phyloP scores from a whole-genome alignment of 2,797 vertebrate genomes.

The Cercopithecus petaurista region DNA sequence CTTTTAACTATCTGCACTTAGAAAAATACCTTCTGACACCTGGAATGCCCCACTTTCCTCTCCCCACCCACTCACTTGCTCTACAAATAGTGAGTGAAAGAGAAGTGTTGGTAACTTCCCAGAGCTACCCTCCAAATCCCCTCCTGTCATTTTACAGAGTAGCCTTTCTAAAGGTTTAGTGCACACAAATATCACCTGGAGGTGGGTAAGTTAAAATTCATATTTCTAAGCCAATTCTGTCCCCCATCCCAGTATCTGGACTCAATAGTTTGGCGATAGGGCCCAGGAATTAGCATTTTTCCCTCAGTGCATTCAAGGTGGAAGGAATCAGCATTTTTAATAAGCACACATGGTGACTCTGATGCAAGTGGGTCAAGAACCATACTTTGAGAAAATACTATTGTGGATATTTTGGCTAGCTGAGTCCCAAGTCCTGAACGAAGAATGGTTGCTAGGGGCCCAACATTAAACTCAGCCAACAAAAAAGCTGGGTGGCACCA shows the following conservation, averaged over 20 bases:
- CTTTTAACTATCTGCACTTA: neutral
- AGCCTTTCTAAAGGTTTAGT: neutral
- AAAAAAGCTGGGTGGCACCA: neutral
- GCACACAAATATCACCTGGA: neutral
- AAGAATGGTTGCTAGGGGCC: neutral
- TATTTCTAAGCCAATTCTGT: neutral
- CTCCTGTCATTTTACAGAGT: neutral
- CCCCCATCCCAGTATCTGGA: neutral
- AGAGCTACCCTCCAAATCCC: neutral
- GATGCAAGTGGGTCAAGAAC: neutral
- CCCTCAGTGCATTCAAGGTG: neutral
- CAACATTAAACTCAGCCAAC: neutral
- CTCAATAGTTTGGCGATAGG: neutral
- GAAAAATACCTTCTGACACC: neutral
- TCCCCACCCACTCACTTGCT: neutral
- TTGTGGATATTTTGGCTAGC: neutral
- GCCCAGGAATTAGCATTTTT: neutral
- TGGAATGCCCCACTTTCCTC: neutral
- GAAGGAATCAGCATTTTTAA: neutral
- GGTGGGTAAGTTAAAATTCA: neutral
- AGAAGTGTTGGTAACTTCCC: neutral
- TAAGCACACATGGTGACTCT: neutral
- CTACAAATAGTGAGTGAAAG: neutral
- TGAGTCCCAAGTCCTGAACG: constrained; percentile 12
- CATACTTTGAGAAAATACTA: neutral